phyloP scores from a whole-genome alignment of 2,888 invertebrate species.

The Habroteleia sp. region DNA sequence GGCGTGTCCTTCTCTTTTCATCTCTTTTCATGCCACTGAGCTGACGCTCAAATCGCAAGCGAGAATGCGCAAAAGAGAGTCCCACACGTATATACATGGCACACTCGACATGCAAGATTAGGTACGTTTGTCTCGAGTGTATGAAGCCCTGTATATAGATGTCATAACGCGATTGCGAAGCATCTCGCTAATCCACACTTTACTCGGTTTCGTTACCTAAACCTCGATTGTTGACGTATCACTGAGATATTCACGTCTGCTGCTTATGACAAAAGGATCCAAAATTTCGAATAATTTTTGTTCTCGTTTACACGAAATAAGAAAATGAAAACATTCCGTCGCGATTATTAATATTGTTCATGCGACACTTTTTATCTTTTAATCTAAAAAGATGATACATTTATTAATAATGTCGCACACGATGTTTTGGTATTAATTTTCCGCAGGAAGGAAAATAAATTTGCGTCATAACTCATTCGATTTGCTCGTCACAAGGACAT shows the following conservation, averaged over 20 bases:
- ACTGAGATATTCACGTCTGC: constrained; percentile 44
- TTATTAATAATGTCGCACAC: constrained; percentile 31
- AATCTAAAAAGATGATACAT: constrained; percentile 12
- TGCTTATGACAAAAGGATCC: constrained; percentile 36
- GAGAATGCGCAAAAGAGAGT: constrained; percentile 66
- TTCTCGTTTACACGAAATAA: constrained; percentile 6
- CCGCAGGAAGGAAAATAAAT: constrained; percentile 38
- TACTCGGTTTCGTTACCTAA: constrained; percentile 68
- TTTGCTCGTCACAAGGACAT: constrained; percentile 47
- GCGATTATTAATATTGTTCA: no score
- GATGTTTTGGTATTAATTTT: constrained; percentile 37
- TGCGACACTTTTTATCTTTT: no score
- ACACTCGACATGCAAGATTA: constrained; percentile 64
- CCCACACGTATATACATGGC: constrained; percentile 36
- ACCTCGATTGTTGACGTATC: constrained; percentile 63
- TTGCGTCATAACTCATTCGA: constrained; percentile 55
- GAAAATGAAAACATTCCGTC: constrained; percentile 18
- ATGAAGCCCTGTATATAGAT: constrained; percentile 68
- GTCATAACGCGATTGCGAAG: constrained; percentile 72
- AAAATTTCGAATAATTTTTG: constrained; percentile 24
- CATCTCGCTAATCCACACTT: constrained; percentile 74
- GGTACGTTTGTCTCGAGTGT: constrained; percentile 70
- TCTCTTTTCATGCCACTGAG: constrained; percentile 58
- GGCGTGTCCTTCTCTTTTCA: constrained; percentile 45
- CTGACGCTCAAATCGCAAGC: constrained; percentile 63